Conservation (phyloP, 2,888 invertebrate species). For the Dynastes maya region DNA sequence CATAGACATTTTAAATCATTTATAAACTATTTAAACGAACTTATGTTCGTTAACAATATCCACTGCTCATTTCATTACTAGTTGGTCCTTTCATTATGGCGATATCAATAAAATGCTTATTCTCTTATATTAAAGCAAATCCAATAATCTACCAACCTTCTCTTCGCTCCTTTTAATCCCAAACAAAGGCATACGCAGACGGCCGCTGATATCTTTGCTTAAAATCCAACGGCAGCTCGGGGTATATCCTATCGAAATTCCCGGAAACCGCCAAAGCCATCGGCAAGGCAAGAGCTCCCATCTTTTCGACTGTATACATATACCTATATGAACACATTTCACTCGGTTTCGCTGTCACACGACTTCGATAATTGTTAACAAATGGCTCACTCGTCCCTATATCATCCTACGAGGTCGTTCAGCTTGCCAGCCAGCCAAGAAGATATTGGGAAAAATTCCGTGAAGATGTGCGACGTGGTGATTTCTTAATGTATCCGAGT, state of each 20-base stretch:
- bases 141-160: too few relatives aligned
- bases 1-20: too few relatives aligned
- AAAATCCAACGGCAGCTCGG: too few relatives aligned
- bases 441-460: conserved; percentile 40
- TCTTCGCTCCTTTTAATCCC: too few relatives aligned
- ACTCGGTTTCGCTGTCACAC: conserved; percentile 51
- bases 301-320: not conserved
- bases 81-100: too few relatives aligned
- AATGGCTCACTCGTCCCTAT: conserved; percentile 51
- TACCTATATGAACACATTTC: conserved; percentile 46
- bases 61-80: too few relatives aligned
- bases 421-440: not conserved
- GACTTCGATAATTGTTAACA: conserved; percentile 53
- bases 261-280: conserved; percentile 46
- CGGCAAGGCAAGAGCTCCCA: conserved; percentile 23
- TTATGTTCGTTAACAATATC: too few relatives aligned
- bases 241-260: conserved; percentile 33
- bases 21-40: too few relatives aligned
- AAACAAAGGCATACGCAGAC: too few relatives aligned
- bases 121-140: too few relatives aligned
- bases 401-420: not conserved
- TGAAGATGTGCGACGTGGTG: conserved; percentile 18
- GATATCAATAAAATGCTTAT: too few relatives aligned
- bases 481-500: conserved; percentile 48
- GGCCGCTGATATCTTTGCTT: too few relatives aligned